Conservation (phyloP, 2,888 invertebrate species). For the Amphimallon solstitiale region DNA sequence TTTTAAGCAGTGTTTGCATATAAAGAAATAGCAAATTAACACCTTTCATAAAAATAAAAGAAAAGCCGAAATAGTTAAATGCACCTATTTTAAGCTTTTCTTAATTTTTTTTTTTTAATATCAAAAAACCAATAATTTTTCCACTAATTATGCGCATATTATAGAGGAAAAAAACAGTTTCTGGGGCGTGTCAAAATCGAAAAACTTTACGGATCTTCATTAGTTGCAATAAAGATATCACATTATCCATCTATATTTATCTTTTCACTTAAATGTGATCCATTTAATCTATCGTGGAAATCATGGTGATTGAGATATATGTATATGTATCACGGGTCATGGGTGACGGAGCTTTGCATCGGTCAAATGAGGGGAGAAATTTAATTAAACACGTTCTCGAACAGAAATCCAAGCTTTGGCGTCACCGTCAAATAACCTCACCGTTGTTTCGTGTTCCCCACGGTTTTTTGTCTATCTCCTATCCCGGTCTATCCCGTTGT, state of each 20-base stretch:
- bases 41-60: too few relatives aligned
- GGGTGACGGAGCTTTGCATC: slow-evolving; percentile 6
- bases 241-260: not conserved
- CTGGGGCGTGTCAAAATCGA: not conserved
- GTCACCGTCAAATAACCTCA: slow-evolving; percentile 12
- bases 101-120: too few relatives aligned
- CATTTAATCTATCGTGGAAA: not conserved
- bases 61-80: too few relatives aligned
- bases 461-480: not conserved
- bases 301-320: slow-evolving; percentile 8
- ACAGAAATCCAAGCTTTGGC: slow-evolving; percentile 23
- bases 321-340: slow-evolving; percentile 10
- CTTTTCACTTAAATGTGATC: not conserved
- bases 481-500: not conserved
- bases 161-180: too few relatives aligned
- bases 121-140: too few relatives aligned
- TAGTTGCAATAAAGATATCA: not conserved
- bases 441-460: not conserved
- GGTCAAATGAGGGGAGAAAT: slow-evolving; percentile 25
- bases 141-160: too few relatives aligned
- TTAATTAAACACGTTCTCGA: slow-evolving; percentile 24
- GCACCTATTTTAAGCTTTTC: too few relatives aligned
- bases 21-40: too few relatives aligned
- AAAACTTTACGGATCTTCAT: not conserved
- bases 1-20: too few relatives aligned